These are phyloP conservation scores for Tichodroma muraria DNA, from an alignment of 2,113 vertebrate species.

Conservation along the genomic window DNA sequence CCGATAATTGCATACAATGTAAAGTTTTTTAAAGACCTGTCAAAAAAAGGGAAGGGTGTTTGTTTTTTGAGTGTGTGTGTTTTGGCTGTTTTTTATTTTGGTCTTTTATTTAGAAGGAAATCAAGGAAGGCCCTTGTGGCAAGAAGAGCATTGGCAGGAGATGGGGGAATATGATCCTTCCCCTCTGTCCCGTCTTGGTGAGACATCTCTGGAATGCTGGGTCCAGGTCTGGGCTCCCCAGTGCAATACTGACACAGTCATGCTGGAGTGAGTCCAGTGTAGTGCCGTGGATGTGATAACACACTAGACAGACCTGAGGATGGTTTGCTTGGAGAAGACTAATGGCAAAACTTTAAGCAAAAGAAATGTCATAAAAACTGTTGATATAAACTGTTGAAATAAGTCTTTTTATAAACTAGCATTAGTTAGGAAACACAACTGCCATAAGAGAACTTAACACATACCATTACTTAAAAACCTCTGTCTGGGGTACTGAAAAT, in stretches of 20 bases:
- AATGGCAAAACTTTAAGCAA: not conserved
- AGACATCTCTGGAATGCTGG: not conserved
- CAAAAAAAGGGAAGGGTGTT: not conserved
- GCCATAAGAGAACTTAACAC: not conserved
- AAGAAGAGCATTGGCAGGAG: not conserved
- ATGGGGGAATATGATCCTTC: not conserved
- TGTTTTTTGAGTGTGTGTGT: not conserved
- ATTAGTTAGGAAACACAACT: not conserved
- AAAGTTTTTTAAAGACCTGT: not conserved
- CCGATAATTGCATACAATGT: not conserved
- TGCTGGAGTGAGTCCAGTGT: not conserved
- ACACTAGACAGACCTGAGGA: not conserved
- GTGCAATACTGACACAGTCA: too few relatives aligned
- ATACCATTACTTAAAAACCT: not conserved
- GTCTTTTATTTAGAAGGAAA: not conserved
- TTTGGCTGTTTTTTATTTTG: not conserved
- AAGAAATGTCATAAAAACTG: not conserved
- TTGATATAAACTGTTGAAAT: not conserved
- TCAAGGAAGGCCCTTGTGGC: accelerated
- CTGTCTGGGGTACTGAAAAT: not conserved
- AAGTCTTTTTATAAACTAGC: not conserved
- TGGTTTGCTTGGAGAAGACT: not conserved
- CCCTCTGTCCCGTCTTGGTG: not conserved
- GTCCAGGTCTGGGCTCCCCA: not conserved
- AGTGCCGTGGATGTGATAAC: not conserved